Base-by-base conservation (phyloP, 1,140 invertebrate species). In the Polypedilum vanderplanki region DNA sequence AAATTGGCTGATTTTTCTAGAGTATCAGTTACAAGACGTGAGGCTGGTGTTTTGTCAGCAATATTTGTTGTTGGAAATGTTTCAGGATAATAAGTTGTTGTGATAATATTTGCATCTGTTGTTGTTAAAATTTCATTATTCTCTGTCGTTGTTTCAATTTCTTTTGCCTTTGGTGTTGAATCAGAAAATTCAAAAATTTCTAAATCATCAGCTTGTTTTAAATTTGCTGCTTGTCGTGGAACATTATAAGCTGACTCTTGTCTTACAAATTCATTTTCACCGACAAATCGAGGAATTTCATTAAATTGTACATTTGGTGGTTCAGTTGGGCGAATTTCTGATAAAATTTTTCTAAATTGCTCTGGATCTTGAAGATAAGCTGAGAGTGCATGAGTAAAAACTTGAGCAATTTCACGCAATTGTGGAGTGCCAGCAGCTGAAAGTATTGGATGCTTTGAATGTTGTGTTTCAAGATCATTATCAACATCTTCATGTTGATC, bases 281-380 rank as follows among this genome's bases (percentile, higher is more conserved):
- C 73, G 18, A n/a, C 40, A 40, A 74, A 41, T 40, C 12, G 20
- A 22, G 18, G 22, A 73, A 73, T 46, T 15, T 75, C 75, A n/a
- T 73, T 75, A 4, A 17, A 77, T 80, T 80, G 83, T 18, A 77
- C 79, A 75, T 83, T 83, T 7, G 89, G 83, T 1, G 92, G 91
- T 80, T 91, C 90, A 0, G 91, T 93, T 0, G 92, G 92, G 79
- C 91, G 84, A 2, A 92, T 89, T 78, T 91, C 87, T 41, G 88
- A 87, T 24, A 94, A 79, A 15, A 90, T 88, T 78, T 88, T 89
- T 76, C 90, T 88, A 77, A 94, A 93, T 64, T 88, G 89, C 15
- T 89, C 87, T 1, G 92, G 92, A 83, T 93, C 90, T 79, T 93
- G 89, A 4, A 94, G 82, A 79, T 93, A 94, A 4, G 90, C 90